Base-by-base conservation (phyloP, 2,113 vertebrate genomes). In the Poecile atricapillus region DNA sequence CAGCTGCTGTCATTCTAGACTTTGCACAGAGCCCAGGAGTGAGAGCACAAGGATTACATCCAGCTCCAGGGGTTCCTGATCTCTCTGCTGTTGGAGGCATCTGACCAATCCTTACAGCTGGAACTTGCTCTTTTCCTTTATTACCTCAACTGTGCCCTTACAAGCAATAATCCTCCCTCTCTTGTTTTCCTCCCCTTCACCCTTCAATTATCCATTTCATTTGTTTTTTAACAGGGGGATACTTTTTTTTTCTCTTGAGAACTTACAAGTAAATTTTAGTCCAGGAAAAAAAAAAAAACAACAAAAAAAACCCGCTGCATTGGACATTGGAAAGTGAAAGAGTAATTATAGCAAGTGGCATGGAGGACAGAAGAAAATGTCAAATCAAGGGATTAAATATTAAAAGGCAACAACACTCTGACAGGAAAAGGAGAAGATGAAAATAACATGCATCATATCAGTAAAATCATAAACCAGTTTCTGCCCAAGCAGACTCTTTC, bases 341-440 rank as follows among this genome's bases (percentile, higher is more conserved):
- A 67, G 50, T 95, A 95, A 94, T 96, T 96, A 87, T 16, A 96
- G 87, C 21, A 86, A 93, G 56, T n/a, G 67, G 70, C 46, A 83
- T 50, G 52, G 78, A 87, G 50, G 80, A 94, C 28, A 52, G 82
- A 55, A 83, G 77, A 76, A 91, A 92, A 93, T 94, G 82, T 91
- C 81, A 89, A 83, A 89, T 76, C 53, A 65, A 71, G 87, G 63
- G 58, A 95, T 87, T 92, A 52, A 50, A 92, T 93, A 95, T 92
- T 94, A 95, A 96, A 93, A 87, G 65, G 88, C 60, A 87, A 84
- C 67, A 94, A 93, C 60, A 85, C 24, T 28, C 43, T 55, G 83
- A 80, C 21, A 89, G 68, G 58, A 76, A 94, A 91, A 84, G 52
- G 30, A 89, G 75, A 89, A 87, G 60, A 89, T 71, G 81, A 96